Evolutionary conservation across 2,113 vertebrate genomes (phyloP), one percentile per base, ranked within the genome.

Genomic region (Ahaetulla prasina): DNA sequence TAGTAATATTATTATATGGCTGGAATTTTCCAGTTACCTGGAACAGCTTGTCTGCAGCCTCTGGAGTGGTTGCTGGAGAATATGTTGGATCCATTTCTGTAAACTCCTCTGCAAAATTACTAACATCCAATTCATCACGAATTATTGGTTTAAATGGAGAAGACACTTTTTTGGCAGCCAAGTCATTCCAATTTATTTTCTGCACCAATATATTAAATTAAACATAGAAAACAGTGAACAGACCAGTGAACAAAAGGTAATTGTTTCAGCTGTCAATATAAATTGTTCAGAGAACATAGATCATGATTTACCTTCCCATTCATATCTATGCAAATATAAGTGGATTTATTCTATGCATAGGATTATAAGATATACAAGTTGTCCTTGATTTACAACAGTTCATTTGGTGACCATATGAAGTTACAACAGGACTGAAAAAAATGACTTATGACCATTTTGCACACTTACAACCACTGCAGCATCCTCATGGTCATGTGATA

Each of bases 11-110:
- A 20, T 85, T 2, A 93, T 47, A 92, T 88, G 10, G 85, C 30
- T 68, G 30, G 12, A 68, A 68, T 68, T 68, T 68, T 68, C 12
- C 88, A 86, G 95, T 92, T 97, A 99, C 99, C 99, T 99, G 98
- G 94, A 99, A 99, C 97, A 99, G 98, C 95, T 97, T 98, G 97
- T 99, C 99, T 3, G 98, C 99, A 97, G 98, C 99, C 97, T 98
- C 98, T 89, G 99, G 99, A 89, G 99, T 97, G 23, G 99, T 99
- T 11, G 99, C 99, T 0, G 99, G 99, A 45, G 99, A 99, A 92
- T 99, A 99, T 1, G 99, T 99, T 0, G 99, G 99, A 94, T 99
- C 99, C 99, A 99, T 99, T 95, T 99, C 99, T 6, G 99, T 99
- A 97, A 99, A 99, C 95, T 99, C 99, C 3, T 99, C 99, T 0